Conservation (phyloP, 2,888 invertebrate genomes). For the Papilio elwesi region DNA sequence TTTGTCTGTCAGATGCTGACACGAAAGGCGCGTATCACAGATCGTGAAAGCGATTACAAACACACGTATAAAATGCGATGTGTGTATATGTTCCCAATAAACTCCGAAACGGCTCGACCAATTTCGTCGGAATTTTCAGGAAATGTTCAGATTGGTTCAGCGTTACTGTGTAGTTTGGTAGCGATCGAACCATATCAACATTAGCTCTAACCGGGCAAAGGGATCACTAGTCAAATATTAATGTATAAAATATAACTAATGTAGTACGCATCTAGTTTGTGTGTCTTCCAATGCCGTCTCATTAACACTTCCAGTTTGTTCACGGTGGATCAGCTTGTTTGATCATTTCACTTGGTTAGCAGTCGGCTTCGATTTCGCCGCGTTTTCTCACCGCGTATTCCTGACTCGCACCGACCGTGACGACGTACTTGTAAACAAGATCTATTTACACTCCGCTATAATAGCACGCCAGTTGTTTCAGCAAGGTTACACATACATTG, state of each 20-base stretch:
- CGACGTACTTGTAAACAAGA: conserved; percentile 14
- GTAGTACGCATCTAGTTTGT: background rate
- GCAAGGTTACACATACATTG: conserved; percentile 26
- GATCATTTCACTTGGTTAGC: conserved; percentile 58
- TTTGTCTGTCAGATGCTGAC: too few species aligned
- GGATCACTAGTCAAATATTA: too few species aligned
- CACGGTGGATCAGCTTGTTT: conserved; percentile 48
- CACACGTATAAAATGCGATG: too few species aligned
- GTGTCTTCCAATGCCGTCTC: conserved; percentile 22
- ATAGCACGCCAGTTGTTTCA: conserved; percentile 19
- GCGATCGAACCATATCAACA: too few species aligned
- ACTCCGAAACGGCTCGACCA: too few species aligned
- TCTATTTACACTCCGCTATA: conserved; percentile 25
- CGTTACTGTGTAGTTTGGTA: too few species aligned
- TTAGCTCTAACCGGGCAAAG: too few species aligned
- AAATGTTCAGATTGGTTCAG: too few species aligned
- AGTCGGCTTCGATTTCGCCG: conserved; percentile 64
- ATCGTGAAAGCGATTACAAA: conserved; percentile 18
- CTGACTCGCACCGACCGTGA: conserved; percentile 20
- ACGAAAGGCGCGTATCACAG: background rate
- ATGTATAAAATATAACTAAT: too few species aligned
- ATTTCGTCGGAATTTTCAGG: too few species aligned
- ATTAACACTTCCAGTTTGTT: conserved; percentile 32
- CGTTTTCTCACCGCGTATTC: conserved; percentile 42
- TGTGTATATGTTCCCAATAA: too few species aligned